Evolutionary conservation across 2,113 vertebrate species (phyloP).

Genomic region (Actenoides hombroni): DNA sequence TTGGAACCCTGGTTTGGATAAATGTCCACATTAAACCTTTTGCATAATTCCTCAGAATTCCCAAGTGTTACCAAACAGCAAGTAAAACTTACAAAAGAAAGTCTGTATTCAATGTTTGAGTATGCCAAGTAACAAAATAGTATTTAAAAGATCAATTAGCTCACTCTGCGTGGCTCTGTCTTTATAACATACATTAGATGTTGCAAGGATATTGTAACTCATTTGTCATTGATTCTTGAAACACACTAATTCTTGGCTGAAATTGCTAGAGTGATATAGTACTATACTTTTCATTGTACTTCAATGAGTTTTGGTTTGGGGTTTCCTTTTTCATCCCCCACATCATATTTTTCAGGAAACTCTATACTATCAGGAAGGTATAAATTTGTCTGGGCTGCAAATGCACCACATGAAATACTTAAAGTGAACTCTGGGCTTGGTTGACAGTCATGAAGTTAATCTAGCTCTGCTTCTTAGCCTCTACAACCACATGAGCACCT

Average conservation of each 20-base stretch:
- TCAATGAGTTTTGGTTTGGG: neutral
- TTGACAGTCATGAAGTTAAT: neutral
- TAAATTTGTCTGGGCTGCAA: neutral
- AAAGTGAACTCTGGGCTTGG: neutral
- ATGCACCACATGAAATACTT: conserved; percentile 6
- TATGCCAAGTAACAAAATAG: neutral
- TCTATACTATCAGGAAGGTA: neutral
- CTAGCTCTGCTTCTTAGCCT: neutral
- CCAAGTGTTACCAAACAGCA: neutral
- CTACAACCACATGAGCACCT: neutral
- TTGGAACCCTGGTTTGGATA: neutral
- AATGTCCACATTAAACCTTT: neutral
- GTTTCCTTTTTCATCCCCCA: neutral
- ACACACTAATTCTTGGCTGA: neutral
- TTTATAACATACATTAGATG: neutral
- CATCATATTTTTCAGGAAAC: neutral
- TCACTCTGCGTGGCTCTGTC: neutral
- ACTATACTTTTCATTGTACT: neutral
- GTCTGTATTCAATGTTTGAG: neutral
- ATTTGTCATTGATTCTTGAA: neutral
- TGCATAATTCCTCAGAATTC: neutral
- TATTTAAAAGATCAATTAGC: neutral
- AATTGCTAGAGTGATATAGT: neutral
- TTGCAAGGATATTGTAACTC: neutral
- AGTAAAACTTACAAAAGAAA: neutral